A percentile compares a stretch with the other conserved stretches of the same genome.
Evolutionary conservation across 2,888 invertebrate species (phyloP).

Genomic region (Plebejus argus): DNA sequence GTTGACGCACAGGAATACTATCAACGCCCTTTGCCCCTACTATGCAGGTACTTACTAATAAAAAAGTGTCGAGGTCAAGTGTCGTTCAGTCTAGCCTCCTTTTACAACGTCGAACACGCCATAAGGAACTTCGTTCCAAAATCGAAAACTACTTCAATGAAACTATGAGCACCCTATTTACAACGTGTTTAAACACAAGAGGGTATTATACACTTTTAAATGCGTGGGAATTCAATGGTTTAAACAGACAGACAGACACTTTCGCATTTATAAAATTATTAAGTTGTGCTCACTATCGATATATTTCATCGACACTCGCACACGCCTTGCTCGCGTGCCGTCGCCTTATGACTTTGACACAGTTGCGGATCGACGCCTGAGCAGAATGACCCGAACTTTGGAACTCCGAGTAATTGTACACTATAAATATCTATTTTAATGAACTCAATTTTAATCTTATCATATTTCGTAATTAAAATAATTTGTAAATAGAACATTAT

Average conservation of each 20-base stretch:
- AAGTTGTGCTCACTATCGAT: slow-evolving; percentile 16
- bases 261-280: not conserved
- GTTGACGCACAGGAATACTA: no score
- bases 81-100: no score
- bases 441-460: not conserved
- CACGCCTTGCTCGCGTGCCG: slow-evolving; percentile 62
- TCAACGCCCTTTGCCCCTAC: no score
- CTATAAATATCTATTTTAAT: not conserved
- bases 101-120: no score
- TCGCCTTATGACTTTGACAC: slow-evolving; percentile 77
- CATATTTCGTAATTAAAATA: not conserved
- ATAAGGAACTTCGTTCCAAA: no score
- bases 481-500: not conserved
- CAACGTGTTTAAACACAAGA: no score
- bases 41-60: no score
- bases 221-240: no score
- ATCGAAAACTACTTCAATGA: no score
- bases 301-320: slow-evolving; percentile 43
- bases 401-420: not conserved
- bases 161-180: no score
- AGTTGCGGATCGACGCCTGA: slow-evolving; percentile 67
- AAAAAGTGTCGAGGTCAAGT: no score
- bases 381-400: slow-evolving; percentile 43
- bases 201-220: no score
- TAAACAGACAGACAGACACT: not conserved